Evolutionary conservation across 1,140 invertebrate genomes (phyloP), one percentile per base, ranked within the genome.

Genomic region (Cheumatopsyche charites): DNA sequence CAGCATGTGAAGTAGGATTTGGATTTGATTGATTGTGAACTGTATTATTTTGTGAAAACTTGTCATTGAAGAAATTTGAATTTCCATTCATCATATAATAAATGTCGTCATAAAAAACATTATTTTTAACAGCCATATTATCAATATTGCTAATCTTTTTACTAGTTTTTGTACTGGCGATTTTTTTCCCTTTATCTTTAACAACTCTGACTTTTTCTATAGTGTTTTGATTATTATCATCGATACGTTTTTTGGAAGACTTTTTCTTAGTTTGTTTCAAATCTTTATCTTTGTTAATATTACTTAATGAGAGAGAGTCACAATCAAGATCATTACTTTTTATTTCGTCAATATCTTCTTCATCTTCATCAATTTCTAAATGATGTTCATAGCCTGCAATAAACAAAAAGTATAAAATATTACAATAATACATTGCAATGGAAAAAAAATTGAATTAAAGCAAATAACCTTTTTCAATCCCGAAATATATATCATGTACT

Each of bases 331-430:
- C 9, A 9, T 36, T 9, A 36, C 3, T 36, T 9, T 3, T 36
- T 9, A 36, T 12, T 67, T 29, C 45, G 19, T 68, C 41, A 13
- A 72, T 71, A 25, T 79, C 70, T 62, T 80, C 65, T 9, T 82
- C 80, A n/a, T 78, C 75, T 11, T 74, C 75, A 67, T 81, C 78
- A 15, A 80, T 72, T 70, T 84, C 82, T 13, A 84, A 78, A 41
- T 81, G 75, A 73, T 84, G 81, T 74, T 85, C 83, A 62, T 85
- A 85, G 69, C 83, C 83, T 85, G 62, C n/a, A n/a, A n/a, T n/a
- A n/a, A n/a, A n/a, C n/a, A 55, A 58, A 63, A 36, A 9, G 29
- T 4, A 36, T 3, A 9, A 36, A 36, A 36, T 36, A 36, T 36
- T 36, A 36, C 9, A 36, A 36, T 36, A 67, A 62, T 49, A 26